phyloP scores from a whole-genome alignment of 2,888 invertebrate genomes.

The Dione juno region DNA sequence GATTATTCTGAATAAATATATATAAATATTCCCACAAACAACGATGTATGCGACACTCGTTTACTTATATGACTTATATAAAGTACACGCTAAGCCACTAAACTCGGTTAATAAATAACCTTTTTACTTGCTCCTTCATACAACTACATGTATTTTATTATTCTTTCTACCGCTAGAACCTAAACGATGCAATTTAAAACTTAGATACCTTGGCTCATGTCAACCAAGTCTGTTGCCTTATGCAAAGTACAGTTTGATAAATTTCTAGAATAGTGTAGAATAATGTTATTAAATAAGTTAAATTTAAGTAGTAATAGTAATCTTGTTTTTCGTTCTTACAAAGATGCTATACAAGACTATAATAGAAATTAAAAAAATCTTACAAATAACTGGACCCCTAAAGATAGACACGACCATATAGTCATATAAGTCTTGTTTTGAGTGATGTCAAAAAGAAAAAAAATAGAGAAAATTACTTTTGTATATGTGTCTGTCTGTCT shows the following conservation, averaged over 20 bases:
- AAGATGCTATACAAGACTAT: no score
- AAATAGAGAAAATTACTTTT: no score
- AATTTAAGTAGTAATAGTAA: not conserved
- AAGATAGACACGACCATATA: no score
- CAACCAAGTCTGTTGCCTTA: constrained; percentile 18
- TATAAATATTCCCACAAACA: no score
- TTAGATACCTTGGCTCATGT: constrained; percentile 23
- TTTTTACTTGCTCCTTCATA: not conserved
- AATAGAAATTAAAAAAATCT: no score
- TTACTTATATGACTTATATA: constrained; percentile 13
- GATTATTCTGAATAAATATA: not conserved
- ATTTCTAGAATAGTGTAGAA: not conserved
- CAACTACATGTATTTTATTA: constrained; percentile 17
- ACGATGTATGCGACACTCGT: not conserved
- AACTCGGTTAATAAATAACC: constrained; percentile 13
- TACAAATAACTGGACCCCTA: no score
- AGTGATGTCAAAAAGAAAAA: no score
- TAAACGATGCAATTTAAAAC: constrained; percentile 30
- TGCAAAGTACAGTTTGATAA: constrained; percentile 3
- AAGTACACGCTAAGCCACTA: constrained; percentile 10
- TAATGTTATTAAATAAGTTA: not conserved
- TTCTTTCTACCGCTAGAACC: constrained; percentile 17
- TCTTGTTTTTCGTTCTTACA: not conserved
- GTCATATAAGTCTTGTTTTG: no score
- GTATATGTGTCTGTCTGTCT: no score